phyloP scores from a whole-genome alignment of 2,113 vertebrate genomes.

The Micronycteris hirsuta region DNA sequence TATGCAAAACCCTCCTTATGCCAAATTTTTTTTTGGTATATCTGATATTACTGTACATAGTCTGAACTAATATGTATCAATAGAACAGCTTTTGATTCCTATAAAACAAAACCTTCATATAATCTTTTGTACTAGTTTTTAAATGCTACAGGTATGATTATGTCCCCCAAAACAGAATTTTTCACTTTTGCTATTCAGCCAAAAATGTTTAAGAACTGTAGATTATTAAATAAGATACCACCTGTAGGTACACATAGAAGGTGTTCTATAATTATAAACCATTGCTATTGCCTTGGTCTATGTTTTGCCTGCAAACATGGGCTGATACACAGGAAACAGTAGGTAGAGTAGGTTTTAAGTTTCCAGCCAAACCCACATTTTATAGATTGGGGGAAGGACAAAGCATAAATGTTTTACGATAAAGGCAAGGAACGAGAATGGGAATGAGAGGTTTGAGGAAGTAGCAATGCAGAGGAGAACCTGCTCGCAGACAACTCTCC shows the following conservation, averaged over 20 bases:
- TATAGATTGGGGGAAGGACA: neutral
- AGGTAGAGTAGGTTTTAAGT: neutral
- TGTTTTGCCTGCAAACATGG: neutral
- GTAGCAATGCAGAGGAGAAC: neutral
- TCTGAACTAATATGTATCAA: neutral
- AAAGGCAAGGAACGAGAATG: neutral
- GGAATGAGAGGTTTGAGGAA: neutral
- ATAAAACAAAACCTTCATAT: neutral
- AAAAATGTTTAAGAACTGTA: constrained; percentile 3
- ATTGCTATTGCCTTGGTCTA: neutral
- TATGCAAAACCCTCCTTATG: neutral
- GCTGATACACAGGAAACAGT: neutral
- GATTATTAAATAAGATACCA: neutral
- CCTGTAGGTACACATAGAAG: neutral
- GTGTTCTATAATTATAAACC: neutral
- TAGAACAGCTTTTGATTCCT: neutral
- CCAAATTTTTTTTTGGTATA: neutral
- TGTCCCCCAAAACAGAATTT: neutral
- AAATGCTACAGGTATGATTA: constrained; percentile 8
- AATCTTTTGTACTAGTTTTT: constrained; percentile 6
- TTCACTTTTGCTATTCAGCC: neutral
- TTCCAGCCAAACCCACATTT: neutral
- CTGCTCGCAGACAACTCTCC: neutral
- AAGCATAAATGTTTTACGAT: neutral
- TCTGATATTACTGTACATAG: neutral